phyloP scores from a whole-genome alignment of 64 coral and sea anemone genomes.

The Porites australiensis region DNA sequence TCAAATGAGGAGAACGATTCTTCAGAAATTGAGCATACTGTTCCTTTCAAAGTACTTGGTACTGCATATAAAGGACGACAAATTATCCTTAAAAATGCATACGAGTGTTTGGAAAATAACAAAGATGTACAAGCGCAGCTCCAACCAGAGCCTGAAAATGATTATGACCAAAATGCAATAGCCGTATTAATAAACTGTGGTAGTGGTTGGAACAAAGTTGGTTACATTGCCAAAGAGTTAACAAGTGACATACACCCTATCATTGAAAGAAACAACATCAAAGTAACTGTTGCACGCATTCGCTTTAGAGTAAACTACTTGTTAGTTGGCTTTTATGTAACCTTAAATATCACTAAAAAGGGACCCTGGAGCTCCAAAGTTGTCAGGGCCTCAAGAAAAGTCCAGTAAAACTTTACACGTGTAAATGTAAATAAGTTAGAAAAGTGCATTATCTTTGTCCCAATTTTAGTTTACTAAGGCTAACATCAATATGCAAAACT shows the following conservation, averaged over 20 bases:
- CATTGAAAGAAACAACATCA: not conserved
- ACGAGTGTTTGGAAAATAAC: not conserved
- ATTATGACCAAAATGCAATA: slow-evolving; percentile 49
- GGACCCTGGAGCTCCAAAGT: not conserved
- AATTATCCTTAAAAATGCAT: not conserved
- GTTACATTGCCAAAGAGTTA: slow-evolving; percentile 49
- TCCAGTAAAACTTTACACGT: not conserved
- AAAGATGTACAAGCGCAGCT: not conserved
- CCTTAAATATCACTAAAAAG: not conserved
- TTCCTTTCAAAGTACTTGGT: slow-evolving; percentile 62
- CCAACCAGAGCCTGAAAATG: slow-evolving; percentile 56
- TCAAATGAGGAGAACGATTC: not conserved
- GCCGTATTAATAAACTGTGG: slow-evolving; percentile 42
- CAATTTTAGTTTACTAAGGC: not conserved
- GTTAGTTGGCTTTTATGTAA: not conserved
- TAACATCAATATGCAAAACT: not conserved
- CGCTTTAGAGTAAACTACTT: not conserved
- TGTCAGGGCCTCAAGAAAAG: not conserved
- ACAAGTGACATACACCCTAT: not conserved
- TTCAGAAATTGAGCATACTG: slow-evolving; percentile 27
- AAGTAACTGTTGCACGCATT: not conserved
- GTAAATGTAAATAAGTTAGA: not conserved
- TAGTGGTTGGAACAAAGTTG: slow-evolving; percentile 29
- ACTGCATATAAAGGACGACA: slow-evolving; percentile 42
- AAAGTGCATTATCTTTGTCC: not conserved